Evolutionary conservation across 2,113 vertebrate genomes (phyloP).

Genomic region (Potamarius usumacintae): DNA sequence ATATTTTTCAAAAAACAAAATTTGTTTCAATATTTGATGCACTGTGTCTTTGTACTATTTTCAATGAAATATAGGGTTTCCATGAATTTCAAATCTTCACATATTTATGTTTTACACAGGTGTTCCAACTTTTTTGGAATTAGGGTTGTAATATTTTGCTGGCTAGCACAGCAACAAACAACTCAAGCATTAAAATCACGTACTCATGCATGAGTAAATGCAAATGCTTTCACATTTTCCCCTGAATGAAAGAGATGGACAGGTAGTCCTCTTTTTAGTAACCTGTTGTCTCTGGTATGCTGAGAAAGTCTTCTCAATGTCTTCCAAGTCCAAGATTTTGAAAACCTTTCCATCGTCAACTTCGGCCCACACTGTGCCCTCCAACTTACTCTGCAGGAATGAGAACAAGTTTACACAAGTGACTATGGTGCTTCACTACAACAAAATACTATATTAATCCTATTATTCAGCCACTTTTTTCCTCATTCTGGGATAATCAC

Average conservation of each 20-base stretch:
- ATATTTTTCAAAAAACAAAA: no score
- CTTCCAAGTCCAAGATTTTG: slow-evolving; percentile 90
- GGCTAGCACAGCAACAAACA: slow-evolving; percentile 16
- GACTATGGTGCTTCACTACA: neutral
- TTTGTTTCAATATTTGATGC: no score
- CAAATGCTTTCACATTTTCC: slow-evolving; percentile 25
- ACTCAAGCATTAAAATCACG: slow-evolving; percentile 8
- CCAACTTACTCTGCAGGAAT: slow-evolving; percentile 85
- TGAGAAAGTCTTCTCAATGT: slow-evolving; percentile 95
- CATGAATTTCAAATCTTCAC: no score
- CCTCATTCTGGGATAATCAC: neutral
- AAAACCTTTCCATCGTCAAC: slow-evolving; percentile 91
- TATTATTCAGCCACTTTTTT: neutral
- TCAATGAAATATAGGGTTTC: no score
- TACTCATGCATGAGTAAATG: slow-evolving; percentile 40
- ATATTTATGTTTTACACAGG: no score
- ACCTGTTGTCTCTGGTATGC: slow-evolving; percentile 99
- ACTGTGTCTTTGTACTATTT: no score
- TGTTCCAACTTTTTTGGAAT: no score
- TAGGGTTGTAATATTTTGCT: neutral
- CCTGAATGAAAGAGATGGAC: neutral
- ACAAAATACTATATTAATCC: neutral
- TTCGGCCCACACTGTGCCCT: slow-evolving; percentile 90
- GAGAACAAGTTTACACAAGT: neutral
- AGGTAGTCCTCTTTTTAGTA: neutral